Percentiles rank a stretch among this genome's conserved stretches.
Evolutionary conservation across 1,140 invertebrate genomes (phyloP).

Genomic region (Sitodiplosis mosellana): DNA sequence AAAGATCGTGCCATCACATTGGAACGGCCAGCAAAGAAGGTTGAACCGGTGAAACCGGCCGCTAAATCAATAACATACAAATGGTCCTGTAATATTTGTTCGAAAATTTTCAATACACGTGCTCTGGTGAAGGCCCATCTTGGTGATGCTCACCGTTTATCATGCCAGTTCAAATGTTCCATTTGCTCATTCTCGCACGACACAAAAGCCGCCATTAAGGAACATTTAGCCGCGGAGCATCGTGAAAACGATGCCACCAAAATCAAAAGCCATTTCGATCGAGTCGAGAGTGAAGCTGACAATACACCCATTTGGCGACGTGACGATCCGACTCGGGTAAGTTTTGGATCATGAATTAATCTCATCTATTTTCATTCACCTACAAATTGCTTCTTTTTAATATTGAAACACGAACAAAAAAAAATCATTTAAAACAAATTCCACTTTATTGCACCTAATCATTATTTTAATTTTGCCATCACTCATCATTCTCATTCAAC

Average conservation of each 20-base stretch:
- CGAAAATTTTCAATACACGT: slow-evolving; percentile 36
- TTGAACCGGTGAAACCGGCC: no score
- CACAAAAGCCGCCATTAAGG: background rate
- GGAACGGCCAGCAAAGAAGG: slow-evolving; percentile 3
- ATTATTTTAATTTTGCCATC: no score
- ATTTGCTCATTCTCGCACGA: slow-evolving; percentile 25
- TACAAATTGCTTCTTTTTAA: no score
- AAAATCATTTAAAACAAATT: no score
- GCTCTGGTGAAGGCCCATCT: slow-evolving; percentile 38
- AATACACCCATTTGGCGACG: slow-evolving; percentile 34
- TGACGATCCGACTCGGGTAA: slow-evolving; percentile 26
- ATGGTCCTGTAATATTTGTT: slow-evolving; percentile 52
- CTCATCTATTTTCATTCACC: background rate
- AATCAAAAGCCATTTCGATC: slow-evolving; percentile 3
- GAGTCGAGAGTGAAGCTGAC: slow-evolving; percentile 7
- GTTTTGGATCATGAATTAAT: slow-evolving; percentile 5
- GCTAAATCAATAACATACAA: slow-evolving; percentile 24
- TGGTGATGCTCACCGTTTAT: slow-evolving; percentile 34
- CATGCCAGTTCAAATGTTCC: slow-evolving; percentile 44
- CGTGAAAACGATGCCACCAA: background rate
- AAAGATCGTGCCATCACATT: slow-evolving; percentile 27
- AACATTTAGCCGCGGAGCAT: slow-evolving; percentile 8
- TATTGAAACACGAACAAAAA: no score
- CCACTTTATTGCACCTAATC: no score
- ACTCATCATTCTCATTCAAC: no score